phyloP scores from a whole-genome alignment of 2,888 invertebrate genomes.

The Orthosia incerta region DNA sequence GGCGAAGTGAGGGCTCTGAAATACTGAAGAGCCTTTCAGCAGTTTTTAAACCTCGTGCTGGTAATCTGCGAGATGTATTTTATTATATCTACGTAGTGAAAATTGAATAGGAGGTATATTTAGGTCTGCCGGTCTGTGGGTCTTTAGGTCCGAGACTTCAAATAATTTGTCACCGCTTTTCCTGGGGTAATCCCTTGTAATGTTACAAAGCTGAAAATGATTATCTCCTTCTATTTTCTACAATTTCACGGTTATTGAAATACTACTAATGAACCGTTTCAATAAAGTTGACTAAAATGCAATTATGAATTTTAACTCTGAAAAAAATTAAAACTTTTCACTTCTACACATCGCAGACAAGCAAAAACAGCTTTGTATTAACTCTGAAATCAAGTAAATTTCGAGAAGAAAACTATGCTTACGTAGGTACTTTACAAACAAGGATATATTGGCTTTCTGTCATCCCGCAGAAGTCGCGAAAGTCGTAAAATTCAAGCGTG shows the following conservation, averaged over 20 bases:
- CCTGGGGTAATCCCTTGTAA: background rate
- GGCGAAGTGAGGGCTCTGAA: constrained; percentile 60
- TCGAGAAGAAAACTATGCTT: constrained; percentile 19
- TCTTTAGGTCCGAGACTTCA: background rate
- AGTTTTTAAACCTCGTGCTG: constrained; percentile 58
- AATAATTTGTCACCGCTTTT: constrained; percentile 25
- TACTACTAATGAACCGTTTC: background rate
- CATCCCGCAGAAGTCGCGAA: constrained; percentile 48
- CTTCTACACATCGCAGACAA: background rate
- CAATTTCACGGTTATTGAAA: background rate
- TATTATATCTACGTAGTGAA: constrained; percentile 34
- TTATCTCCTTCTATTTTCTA: background rate
- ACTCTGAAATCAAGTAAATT: constrained; percentile 36
- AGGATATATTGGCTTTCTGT: constrained; percentile 53
- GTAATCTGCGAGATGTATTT: constrained; percentile 60
- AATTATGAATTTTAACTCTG: background rate
- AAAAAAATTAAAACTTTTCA: background rate
- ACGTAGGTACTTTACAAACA: constrained; percentile 32
- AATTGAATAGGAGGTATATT: constrained; percentile 48
- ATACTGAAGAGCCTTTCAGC: constrained; percentile 59
- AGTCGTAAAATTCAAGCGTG: constrained; percentile 53
- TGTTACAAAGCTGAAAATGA: background rate
- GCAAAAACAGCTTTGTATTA: background rate
- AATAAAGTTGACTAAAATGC: background rate
- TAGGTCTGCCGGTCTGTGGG: constrained; percentile 26